These are phyloP conservation scores for Xestoiulus laeticollis DNA, from an alignment of 2,888 invertebrate species.

Conservation along the genomic window DNA sequence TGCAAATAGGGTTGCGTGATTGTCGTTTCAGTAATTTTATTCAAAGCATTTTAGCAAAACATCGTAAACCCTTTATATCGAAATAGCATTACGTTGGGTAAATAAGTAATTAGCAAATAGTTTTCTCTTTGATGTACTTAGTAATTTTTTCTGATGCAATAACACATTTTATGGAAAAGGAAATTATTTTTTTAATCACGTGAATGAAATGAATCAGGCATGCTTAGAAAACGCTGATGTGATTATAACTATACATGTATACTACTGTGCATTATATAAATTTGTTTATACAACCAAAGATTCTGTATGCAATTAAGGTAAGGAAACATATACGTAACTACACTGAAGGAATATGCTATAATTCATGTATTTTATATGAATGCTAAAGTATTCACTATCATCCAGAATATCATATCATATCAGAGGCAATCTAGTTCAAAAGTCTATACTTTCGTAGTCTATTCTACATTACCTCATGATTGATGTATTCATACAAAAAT, in stretches of 20 bases:
- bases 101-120: slow-evolving; percentile 8
- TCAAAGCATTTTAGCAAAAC: neutral
- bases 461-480: too few relatives aligned
- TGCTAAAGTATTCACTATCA: too few relatives aligned
- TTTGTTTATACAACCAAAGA: too few relatives aligned
- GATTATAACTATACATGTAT: neutral
- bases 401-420: too few relatives aligned
- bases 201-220: neutral
- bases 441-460: too few relatives aligned
- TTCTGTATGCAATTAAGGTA: too few relatives aligned
- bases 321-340: too few relatives aligned
- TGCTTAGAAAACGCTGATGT: neutral
- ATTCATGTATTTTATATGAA: too few relatives aligned
- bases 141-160: neutral
- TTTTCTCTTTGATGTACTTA: slow-evolving; percentile 4
- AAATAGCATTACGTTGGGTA: neutral
- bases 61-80: neutral
- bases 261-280: too few relatives aligned
- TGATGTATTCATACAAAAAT: too few relatives aligned
- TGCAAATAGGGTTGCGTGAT: neutral
- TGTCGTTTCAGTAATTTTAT: neutral
- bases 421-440: too few relatives aligned
- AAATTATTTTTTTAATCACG: neutral
- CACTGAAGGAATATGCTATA: too few relatives aligned
- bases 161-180: neutral